Evolutionary conservation across 2,797 vertebrate genomes (phyloP), one percentile per base, ranked within the genome.

Genomic region (Eulemur coronatus): DNA sequence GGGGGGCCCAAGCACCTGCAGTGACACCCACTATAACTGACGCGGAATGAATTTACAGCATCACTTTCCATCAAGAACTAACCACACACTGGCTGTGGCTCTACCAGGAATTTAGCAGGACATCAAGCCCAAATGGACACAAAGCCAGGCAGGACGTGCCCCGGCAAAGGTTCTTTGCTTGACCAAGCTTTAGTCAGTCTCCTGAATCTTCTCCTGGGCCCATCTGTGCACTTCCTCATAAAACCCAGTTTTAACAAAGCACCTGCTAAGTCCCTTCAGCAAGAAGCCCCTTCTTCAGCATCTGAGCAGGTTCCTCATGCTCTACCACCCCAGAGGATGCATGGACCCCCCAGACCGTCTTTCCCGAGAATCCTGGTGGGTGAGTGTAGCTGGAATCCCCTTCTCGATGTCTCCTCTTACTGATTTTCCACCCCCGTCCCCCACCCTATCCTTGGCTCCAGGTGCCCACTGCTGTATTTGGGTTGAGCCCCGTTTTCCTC

Each of bases 11-110:
- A 30, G 48, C 43, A 30, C 41, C 28, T 24, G 17, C 24, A 5
- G 0, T 4, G 2, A 28, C 4, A 2, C 43, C 48, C 18, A 8
- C 24, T 0, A 0, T 33, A 3, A 4, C 18, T 3, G 0, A 30
- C 28, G 24, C 0, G 22, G 9, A 46, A 48, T 1, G 14, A 28
- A n/a, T n/a, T 13, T 17, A 26, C 14, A 30, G 15, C 4, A 33
- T 12, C 2, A 5, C 41, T 4, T 20, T 48, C 33, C 65, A 35
- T 30, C 61, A 46, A 33, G 35, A 11, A 67, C 52, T 46, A 14
- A 48, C 13, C 3, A 2, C 41, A 28, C n/a, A 4, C 1, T 17
- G 70, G 8, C 63, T 48, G 24, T 15, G 28, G 20, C 26, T 55
- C 15, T 50, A 2, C 67, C 15, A 11, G 8, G 43, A 59, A 5